These are phyloP conservation scores for Sula dactylatra DNA, from an alignment of 2,113 vertebrate species.

Conservation along the genomic window DNA sequence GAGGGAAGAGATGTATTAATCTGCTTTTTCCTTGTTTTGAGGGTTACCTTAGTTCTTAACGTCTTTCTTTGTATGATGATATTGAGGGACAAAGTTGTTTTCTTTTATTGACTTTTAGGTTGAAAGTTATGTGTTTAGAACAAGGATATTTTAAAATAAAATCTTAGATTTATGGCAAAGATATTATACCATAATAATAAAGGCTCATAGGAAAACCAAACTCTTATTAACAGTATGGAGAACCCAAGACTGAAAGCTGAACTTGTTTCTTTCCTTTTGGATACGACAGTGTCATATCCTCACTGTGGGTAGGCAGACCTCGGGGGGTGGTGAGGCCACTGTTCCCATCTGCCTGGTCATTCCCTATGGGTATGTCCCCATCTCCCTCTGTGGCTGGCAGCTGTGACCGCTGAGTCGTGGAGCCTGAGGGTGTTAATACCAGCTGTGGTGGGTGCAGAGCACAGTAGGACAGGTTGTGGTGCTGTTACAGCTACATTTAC, in stretches of 20 bases:
- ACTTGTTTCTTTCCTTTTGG: background rate
- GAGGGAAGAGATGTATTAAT: background rate
- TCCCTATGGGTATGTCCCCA: fast-evolving
- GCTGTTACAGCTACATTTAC: background rate
- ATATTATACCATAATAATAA: background rate
- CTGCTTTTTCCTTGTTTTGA: background rate
- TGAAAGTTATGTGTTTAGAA: background rate
- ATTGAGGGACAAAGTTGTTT: background rate
- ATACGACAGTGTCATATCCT: background rate
- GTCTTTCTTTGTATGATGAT: background rate
- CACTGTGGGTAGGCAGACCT: background rate
- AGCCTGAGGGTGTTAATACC: background rate
- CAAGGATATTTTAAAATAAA: background rate
- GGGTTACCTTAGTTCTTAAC: background rate
- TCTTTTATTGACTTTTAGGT: background rate
- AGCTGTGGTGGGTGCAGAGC: background rate
- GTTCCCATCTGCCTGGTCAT: background rate
- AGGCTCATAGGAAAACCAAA: background rate
- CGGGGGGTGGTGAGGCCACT: background rate
- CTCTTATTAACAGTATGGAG: background rate
- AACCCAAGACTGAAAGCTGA: background rate
- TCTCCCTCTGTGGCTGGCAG: background rate
- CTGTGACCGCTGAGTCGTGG: background rate
- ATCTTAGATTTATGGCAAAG: background rate
- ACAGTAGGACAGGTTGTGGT: background rate